Evolutionary conservation across 2,113 vertebrate species (phyloP), one percentile per base, ranked within the genome.

Genomic region (Cichladusa arquata): DNA sequence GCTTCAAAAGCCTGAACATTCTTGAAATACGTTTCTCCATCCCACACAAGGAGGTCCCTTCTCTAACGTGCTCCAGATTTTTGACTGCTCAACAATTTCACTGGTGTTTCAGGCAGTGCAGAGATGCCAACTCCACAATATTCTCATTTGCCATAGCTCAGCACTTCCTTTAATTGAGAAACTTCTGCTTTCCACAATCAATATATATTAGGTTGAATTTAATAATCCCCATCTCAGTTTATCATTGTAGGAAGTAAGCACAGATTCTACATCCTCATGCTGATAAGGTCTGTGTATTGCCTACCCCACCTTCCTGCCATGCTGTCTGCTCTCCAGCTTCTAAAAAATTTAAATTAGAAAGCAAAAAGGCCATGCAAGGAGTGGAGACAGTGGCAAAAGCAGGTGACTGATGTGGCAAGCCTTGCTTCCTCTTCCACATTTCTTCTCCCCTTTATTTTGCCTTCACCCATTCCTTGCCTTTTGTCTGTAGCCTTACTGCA

Each of bases 271-370:
- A 88, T 66, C 54, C 64, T 47, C 24, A 4, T 20, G 44, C 47
- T 78, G 88, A 92, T 92, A 93, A 86, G 29, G 64, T 54, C 88
- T 73, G 58, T n/a, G 48, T 11, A 18, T 45, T 66, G 84, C 28
- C 80, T 81, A 81, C 82, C 26, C 64, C 91, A 90, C 76, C 76
- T 92, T 81, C 64, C 82, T 56, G 60, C 51, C 76, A 33, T 13
- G 54, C 34, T 94, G 67, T 66, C 92, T 92, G 94, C 82, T 86
- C 64, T 81, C 34, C 71, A 88, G 64, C 64, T 93, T 93, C 76
- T 64, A 56, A 88, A 92, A 83, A 47, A 86, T 54, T 73, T 77
- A 82, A 92, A 94, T 92, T 26, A 90, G 58, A 86, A 80, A 82
- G 81, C 26, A 93, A 88, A 81, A 64, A 73, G 48, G 11, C 7